phyloP scores from a whole-genome alignment of 1,140 invertebrate genomes.

The Pseudomyrmex gracilis region DNA sequence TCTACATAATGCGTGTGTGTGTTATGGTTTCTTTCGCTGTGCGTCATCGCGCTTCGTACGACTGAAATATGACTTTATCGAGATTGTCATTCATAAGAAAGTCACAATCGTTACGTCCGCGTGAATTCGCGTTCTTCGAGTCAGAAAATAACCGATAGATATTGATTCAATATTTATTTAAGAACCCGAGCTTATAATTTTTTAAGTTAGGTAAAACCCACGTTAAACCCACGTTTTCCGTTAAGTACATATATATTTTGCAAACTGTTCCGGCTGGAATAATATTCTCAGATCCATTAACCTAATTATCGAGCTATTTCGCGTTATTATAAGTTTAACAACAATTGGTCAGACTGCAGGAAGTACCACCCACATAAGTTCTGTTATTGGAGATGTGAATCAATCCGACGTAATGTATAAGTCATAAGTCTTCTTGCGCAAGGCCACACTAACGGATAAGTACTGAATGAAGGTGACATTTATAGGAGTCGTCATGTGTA shows the following conservation, averaged over 20 bases:
- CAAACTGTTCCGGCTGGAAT: not conserved
- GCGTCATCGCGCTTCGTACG: not conserved
- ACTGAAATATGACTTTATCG: not conserved
- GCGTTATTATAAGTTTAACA: not conserved
- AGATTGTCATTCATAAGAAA: not conserved
- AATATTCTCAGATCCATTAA: slow-evolving; percentile 20
- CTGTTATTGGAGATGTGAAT: not conserved
- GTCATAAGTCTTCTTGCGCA: not conserved
- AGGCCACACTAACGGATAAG: too few species aligned
- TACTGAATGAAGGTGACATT: too few species aligned
- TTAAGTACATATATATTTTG: not conserved
- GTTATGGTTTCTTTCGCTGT: not conserved
- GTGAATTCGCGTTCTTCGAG: not conserved
- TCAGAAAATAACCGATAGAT: not conserved
- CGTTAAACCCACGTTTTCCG: slow-evolving; percentile 3
- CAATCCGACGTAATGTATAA: slow-evolving; percentile 40
- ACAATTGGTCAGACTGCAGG: slow-evolving; percentile 56
- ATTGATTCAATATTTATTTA: not conserved
- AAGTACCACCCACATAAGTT: slow-evolving; percentile 21
- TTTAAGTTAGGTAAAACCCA: too few species aligned
- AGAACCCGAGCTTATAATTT: too few species aligned
- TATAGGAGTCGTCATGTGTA: too few species aligned
- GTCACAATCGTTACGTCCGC: not conserved
- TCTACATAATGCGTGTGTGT: not conserved
- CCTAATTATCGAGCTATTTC: not conserved